These are phyloP conservation scores for Falcaria lacertinaria DNA, from an alignment of 2,888 invertebrate genomes.

Conservation along the genomic window DNA sequence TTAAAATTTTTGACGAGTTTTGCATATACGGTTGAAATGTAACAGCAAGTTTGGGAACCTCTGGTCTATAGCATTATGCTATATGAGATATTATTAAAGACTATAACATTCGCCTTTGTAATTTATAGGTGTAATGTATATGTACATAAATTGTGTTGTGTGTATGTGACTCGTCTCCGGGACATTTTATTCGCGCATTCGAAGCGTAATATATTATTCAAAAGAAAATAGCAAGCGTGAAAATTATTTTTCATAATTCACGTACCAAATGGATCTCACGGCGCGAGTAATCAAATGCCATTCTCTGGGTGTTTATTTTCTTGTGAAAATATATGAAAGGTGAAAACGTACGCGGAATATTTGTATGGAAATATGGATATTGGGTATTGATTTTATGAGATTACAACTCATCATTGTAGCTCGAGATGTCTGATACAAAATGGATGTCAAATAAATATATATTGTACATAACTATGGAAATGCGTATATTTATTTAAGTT, in stretches of 20 bases:
- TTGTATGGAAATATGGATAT: constrained; percentile 43
- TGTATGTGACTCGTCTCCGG: neutral
- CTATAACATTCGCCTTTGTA: too few relatives aligned
- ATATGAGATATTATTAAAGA: too few relatives aligned
- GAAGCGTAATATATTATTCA: neutral
- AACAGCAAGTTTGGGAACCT: too few relatives aligned
- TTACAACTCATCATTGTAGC: constrained; percentile 17
- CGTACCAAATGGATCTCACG: constrained; percentile 17
- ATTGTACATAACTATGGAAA: too few relatives aligned
- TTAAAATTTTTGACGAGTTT: too few relatives aligned
- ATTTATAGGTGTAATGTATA: too few relatives aligned
- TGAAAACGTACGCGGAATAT: constrained; percentile 15
- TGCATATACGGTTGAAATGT: too few relatives aligned
- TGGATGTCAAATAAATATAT: too few relatives aligned
- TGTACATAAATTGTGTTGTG: too few relatives aligned
- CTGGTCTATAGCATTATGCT: too few relatives aligned
- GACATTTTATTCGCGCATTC: neutral
- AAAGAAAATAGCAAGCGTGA: constrained; percentile 8
- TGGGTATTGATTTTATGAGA: constrained; percentile 48
- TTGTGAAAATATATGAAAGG: constrained; percentile 38
- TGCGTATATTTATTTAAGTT: too few relatives aligned
- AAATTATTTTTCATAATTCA: constrained; percentile 11
- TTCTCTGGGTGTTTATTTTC: constrained; percentile 31
- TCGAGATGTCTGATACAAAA: constrained; percentile 2
- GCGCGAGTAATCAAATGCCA: constrained; percentile 36